A percentile compares a stretch with the other conserved stretches of the same genome.
phyloP scores from a whole-genome alignment of 2,888 invertebrate genomes.

The Drosophila sordidula region DNA sequence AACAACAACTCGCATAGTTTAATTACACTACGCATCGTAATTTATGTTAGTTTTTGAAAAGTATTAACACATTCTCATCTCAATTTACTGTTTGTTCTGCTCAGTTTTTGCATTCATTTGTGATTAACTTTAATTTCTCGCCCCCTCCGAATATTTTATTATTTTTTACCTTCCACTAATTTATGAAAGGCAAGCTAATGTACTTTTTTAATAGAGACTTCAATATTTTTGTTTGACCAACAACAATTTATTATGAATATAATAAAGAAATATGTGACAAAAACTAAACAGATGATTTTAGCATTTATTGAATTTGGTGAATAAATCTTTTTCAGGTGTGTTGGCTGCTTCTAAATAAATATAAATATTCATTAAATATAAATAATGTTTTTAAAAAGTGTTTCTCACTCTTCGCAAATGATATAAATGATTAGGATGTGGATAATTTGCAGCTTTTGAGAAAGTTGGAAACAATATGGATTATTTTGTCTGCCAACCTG shows the following conservation, averaged over 20 bases:
- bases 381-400: too few species aligned
- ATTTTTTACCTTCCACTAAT: constrained; percentile 8
- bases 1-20: constrained; percentile 60
- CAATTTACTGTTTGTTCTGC: constrained; percentile 8
- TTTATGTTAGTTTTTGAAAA: constrained; percentile 40
- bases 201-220: constrained; percentile 15
- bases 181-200: constrained; percentile 27
- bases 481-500: constrained; percentile 19
- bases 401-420: too few species aligned
- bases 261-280: constrained; percentile 47
- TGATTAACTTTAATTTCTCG: constrained; percentile 8
- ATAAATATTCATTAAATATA: too few species aligned
- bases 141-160: background rate
- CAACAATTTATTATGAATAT: constrained; percentile 36
- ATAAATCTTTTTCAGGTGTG: too few species aligned
- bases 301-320: background rate
- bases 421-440: too few species aligned
- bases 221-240: constrained; percentile 22
- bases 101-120: constrained; percentile 11
- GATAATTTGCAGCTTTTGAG: background rate
- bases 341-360: too few species aligned
- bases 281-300: background rate
- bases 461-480: constrained; percentile 29
- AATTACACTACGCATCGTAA: constrained; percentile 35
- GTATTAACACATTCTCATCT: constrained; percentile 53